Percentiles rank a stretch among this genome's conserved stretches.
Evolutionary conservation across 2,888 invertebrate genomes (phyloP).

Genomic region (Phragmatobia fuliginosa): DNA sequence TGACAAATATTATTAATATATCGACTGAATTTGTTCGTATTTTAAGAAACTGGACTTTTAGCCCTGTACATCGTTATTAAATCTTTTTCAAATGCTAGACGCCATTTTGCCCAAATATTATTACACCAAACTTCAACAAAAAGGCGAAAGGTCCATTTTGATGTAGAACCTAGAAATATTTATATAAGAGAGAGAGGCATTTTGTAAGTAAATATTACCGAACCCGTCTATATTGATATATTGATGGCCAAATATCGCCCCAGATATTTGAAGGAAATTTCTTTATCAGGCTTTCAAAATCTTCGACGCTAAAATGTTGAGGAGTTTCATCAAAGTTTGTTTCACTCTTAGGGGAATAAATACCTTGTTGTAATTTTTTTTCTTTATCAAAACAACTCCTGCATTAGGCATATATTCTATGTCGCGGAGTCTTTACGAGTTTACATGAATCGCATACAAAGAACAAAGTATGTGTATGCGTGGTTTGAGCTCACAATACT

Average conservation of each 20-base stretch:
- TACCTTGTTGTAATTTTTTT: not conserved
- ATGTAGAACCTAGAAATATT: conserved; percentile 1
- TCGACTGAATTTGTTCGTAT: no score
- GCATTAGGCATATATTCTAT: no score
- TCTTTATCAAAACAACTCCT: no score
- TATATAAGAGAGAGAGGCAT: not conserved
- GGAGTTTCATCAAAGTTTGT: not conserved
- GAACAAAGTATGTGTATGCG: no score
- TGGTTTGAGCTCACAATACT: no score
- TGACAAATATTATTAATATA: no score
- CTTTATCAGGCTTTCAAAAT: not conserved
- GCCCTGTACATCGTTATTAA: not conserved
- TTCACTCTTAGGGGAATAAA: not conserved
- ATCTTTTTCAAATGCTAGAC: not conserved
- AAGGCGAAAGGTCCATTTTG: not conserved
- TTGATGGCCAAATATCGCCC: not conserved
- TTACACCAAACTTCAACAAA: not conserved
- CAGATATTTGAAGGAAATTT: not conserved
- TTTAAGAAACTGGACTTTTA: no score
- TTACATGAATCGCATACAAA: no score
- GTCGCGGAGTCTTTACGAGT: no score
- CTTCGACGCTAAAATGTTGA: not conserved
- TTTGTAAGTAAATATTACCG: not conserved
- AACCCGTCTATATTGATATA: not conserved
- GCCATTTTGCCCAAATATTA: not conserved